Percentiles rank a stretch among this genome's conserved stretches.
Evolutionary conservation across 2,797 vertebrate species (phyloP).

Genomic region (Thaleichthys pacificus): DNA sequence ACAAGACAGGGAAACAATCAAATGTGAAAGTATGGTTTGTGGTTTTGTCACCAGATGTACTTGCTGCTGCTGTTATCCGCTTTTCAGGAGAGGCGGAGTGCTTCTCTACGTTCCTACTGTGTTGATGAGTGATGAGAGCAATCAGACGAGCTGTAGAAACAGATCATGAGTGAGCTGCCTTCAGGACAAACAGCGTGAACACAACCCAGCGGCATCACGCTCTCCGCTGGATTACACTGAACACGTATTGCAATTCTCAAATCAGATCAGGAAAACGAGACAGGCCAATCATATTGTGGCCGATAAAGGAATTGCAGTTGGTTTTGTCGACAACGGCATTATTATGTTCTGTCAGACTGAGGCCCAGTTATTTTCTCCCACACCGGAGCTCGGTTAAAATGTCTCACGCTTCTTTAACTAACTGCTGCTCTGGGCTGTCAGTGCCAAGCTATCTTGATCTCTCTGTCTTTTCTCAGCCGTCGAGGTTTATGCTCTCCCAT

Average conservation of each 20-base stretch:
- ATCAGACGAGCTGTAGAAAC: conserved; percentile 48
- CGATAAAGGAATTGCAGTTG: neutral
- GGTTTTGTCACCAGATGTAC: neutral
- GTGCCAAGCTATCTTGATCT: too few species aligned
- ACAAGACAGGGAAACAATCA: neutral
- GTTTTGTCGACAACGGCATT: neutral
- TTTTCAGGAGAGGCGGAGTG: conserved; percentile 37
- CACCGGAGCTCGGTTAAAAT: neutral
- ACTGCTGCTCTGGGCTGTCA: too few species aligned
- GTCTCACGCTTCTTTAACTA: neutral
- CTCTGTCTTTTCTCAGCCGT: too few species aligned
- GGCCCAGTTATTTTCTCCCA: neutral
- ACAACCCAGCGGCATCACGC: conserved; percentile 28
- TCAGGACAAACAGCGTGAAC: conserved; percentile 17
- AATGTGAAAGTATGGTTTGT: neutral
- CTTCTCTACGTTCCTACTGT: conserved; percentile 55
- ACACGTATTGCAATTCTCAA: neutral
- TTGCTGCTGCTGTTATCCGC: neutral
- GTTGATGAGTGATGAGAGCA: conserved; percentile 55
- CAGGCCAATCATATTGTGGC: neutral
- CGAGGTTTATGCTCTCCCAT: neutral
- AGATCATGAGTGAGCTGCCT: conserved; percentile 55
- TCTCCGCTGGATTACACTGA: neutral
- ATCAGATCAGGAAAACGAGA: neutral
- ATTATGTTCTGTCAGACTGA: neutral